Percentiles rank a stretch among this genome's conserved stretches.
phyloP scores from a whole-genome alignment of 2,888 invertebrate genomes.

The Polymixis lichenea region DNA sequence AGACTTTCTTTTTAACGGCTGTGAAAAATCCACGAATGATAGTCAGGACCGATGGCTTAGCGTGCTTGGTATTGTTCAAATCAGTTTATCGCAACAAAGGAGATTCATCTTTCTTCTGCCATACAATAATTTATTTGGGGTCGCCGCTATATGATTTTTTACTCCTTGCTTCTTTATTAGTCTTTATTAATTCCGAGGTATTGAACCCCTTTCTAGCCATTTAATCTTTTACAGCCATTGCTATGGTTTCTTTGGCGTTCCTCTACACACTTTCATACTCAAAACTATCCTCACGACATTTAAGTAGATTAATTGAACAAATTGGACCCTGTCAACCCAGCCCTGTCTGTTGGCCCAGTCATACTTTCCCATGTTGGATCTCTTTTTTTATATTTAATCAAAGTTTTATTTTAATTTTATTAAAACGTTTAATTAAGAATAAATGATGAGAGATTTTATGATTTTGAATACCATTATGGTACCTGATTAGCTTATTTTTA shows the following conservation, averaged over 20 bases:
- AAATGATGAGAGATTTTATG: background rate
- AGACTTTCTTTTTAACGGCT: too few species aligned
- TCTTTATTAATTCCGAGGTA: background rate
- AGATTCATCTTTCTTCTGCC: background rate
- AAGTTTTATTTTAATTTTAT: background rate
- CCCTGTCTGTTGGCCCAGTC: too few species aligned
- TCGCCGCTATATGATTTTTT: background rate
- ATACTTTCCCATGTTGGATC: background rate
- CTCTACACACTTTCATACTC: background rate
- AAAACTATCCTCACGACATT: background rate
- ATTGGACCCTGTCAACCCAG: background rate
- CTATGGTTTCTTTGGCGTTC: background rate
- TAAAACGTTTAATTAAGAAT: background rate
- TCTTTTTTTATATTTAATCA: background rate
- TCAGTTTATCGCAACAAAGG: background rate
- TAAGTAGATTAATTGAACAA: background rate
- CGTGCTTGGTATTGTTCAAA: too few species aligned
- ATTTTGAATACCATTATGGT: background rate
- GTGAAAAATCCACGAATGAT: too few species aligned
- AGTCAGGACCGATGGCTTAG: too few species aligned
- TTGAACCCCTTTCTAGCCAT: background rate
- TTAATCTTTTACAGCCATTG: background rate
- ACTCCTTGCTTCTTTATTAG: background rate
- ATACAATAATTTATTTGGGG: background rate
- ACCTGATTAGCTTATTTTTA: background rate